phyloP scores from a whole-genome alignment of 2,113 vertebrate species.

The Anoplopoma fimbria region DNA sequence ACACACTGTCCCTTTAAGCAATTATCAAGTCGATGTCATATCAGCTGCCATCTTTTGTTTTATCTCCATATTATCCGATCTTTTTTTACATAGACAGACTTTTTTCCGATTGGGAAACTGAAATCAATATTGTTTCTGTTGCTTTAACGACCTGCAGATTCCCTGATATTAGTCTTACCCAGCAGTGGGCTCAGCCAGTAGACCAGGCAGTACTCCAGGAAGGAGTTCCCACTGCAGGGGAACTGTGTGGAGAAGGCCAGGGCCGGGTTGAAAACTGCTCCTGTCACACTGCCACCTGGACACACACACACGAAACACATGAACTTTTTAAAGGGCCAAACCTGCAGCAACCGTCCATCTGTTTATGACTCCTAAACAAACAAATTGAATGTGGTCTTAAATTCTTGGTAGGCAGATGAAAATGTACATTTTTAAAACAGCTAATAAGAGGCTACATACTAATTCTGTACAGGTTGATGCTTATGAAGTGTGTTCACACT shows the following conservation, averaged over 20 bases:
- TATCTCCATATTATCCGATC: too few species aligned
- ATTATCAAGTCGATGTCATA: too few species aligned
- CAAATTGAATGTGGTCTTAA: background rate
- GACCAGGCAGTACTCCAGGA: slow-evolving; percentile 86
- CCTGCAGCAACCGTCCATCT: background rate
- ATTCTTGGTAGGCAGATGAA: background rate
- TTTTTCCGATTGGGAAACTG: background rate
- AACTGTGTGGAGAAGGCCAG: slow-evolving; percentile 92
- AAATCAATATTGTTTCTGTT: background rate
- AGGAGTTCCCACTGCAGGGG: slow-evolving; percentile 87
- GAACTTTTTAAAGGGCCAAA: background rate
- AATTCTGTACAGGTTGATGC: background rate
- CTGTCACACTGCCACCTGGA: slow-evolving; percentile 90
- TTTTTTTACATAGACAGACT: background rate
- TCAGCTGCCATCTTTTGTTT: too few species aligned
- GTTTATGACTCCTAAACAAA: background rate
- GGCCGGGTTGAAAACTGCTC: slow-evolving; percentile 94
- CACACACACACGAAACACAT: slow-evolving; percentile 29
- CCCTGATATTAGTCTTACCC: slow-evolving; percentile 82
- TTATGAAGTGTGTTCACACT: background rate
- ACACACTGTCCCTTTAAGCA: too few species aligned
- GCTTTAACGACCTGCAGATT: background rate
- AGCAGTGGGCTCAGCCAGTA: slow-evolving; percentile 92
- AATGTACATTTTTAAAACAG: background rate
- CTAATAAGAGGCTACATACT: background rate